Base-by-base conservation (phyloP, 2,797 vertebrate species). In the Phrynocephalus forsythii region DNA sequence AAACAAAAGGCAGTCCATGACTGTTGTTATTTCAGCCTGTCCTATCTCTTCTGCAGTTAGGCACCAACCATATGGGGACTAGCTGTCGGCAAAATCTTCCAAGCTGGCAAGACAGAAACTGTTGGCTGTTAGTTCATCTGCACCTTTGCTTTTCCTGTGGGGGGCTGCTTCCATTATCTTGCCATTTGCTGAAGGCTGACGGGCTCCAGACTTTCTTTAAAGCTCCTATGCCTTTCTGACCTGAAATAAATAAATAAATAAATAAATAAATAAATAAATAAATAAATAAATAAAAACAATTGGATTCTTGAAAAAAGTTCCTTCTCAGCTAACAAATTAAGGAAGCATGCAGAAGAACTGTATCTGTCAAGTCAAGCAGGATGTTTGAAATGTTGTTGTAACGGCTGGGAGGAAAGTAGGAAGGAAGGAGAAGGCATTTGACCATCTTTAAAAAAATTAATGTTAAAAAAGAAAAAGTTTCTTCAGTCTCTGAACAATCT, bases 291-390 rank as follows among this genome's bases (percentile, higher is more conserved):
- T 16, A 68, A 44, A 77, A 76, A 38, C 9, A 90, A 88, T 88
- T 6, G 81, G 79, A 93, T 92, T 90, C 82, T 94, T 89, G 33
- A 92, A 92, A 93, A 93, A 89, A 90, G 82, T 83, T 86, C 44
- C 95, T 95, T 90, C 93, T 48, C 92, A 95, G 95, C 94, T 96
- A 96, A 96, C 96, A 96, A 96, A 97, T 97, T 95, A 97, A 96
- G 95, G 95, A 96, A 95, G 89, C 92, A 92, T 97, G 95, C 95
- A 96, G 96, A 98, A 96, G 95, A 97, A 93, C 96, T 96, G 95
- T 97, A 97, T 98, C 97, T 98, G 97, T 96, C 94, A 95, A 97
- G 97, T 96, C 96, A 96, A 91, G 87, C 93, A 94, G 94, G 93
- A 93, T 95, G 95, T 91, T 96, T 18, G 22, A 91, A 94, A 89